Conservation (phyloP, 2,113 vertebrate genomes). For the Gallinago undulata region DNA sequence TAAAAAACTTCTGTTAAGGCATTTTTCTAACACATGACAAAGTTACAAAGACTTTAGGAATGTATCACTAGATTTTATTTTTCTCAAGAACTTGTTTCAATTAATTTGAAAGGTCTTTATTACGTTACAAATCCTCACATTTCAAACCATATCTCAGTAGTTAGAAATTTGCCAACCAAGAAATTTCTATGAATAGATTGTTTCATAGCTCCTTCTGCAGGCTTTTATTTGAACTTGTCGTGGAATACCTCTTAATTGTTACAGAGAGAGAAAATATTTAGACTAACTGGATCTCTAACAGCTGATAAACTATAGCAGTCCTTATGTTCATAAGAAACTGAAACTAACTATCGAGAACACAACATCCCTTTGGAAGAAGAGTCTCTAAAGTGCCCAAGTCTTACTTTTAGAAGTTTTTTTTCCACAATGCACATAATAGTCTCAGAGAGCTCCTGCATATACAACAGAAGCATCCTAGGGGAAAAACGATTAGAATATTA, state of each 20-base stretch:
- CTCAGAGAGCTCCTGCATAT: background rate
- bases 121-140: background rate
- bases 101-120: background rate
- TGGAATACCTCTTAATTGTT: background rate
- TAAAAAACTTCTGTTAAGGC: background rate
- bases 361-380: background rate
- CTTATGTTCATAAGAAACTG: background rate
- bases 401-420: background rate
- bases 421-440: background rate
- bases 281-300: background rate
- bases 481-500: background rate
- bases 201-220: background rate
- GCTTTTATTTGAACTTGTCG: background rate
- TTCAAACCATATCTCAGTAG: background rate
- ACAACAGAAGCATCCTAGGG: background rate
- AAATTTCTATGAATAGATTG: background rate
- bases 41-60: background rate
- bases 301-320: background rate
- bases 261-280: background rate
- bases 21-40: background rate
- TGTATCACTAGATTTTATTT: background rate
- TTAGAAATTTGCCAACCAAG: background rate
- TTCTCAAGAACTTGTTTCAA: background rate
- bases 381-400: background rate
- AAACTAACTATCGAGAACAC: background rate